Evolutionary conservation across 2,888 invertebrate species (phyloP), one percentile per base, ranked within the genome.

Genomic region (Pristionchus arcanus): DNA sequence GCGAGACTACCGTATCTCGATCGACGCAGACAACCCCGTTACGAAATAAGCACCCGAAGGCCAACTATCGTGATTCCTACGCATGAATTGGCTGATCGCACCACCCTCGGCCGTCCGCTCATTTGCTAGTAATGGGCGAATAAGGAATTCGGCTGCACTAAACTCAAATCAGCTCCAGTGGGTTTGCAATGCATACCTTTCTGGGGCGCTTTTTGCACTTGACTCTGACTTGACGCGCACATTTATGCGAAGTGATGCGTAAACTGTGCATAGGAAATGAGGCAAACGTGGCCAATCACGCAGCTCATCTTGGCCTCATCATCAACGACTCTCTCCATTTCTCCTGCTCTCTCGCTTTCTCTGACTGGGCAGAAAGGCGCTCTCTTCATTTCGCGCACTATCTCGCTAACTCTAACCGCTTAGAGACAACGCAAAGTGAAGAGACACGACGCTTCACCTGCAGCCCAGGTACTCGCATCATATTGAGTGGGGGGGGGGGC

Each of bases 201-300:
- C 59, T 21, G 25, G 63, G 21, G n/a, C 11, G 63, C n/a, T n/a
- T 63, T n/a, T n/a, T 63, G 63, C 63, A 63, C 63, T 25, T 63
- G 63, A 63, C 25, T n/a, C 63, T n/a, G 0, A 0, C 21, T 21
- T 63, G 63, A 63, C n/a, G 63, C n/a, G 2, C 63, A 63, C 15
- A 7, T n/a, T 63, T 21, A 63, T n/a, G 63, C 63, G 59, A 63
- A 63, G n/a, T 63, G 63, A 63, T 25, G 63, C 63, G n/a, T 31
- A 71, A 71, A 34, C 25, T 81, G n/a, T n/a, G 49, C 81, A 81
- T 81, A 42, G 28, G 34, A 81, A 42, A 77, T 25, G 74, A 77
- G 74, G 21, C 25, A 21, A 21, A 31, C 31, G 42, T 25, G 81
- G 49, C 81, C n/a, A 81, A 81, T 81, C 81, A 53, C n/a, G 34